Evolutionary conservation across 2,797 vertebrate species (phyloP), one percentile per base, ranked within the genome.

Genomic region (Aeoliscus strigatus): DNA sequence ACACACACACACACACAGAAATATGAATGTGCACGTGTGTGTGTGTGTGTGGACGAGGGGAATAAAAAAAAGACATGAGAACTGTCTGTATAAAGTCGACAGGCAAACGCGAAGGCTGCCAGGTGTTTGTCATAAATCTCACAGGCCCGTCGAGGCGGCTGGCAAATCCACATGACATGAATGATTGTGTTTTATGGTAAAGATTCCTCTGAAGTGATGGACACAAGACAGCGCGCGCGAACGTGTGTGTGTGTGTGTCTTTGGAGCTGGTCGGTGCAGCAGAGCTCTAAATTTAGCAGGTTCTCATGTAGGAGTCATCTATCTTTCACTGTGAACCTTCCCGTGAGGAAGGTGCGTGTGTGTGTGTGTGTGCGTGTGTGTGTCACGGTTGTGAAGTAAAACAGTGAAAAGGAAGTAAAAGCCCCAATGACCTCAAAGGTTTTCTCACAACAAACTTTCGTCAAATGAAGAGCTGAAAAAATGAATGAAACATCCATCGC

Each of bases 221-320:
- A 21, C n/a, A n/a, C n/a, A n/a, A n/a, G n/a, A n/a, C n/a, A n/a
- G n/a, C n/a, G n/a, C n/a, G n/a, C n/a, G n/a, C n/a, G n/a, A n/a
- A n/a, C 29, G 36, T 44, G 41, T 39, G 33, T 51, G 34, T 42
- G 36, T 39, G 39, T 36, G 41, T 26, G 30, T 68, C 35, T 52
- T 61, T 40, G 43, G 56, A 58, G 48, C 40, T 28, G 25, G 32
- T 29, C 51, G 68, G 44, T 70, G 65, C 58, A 67, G 61, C 51
- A 27, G 33, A 37, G 73, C 65, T 79, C 83, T 86, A 84, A 71
- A 86, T 84, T 78, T 84, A 83, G 79, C 41, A 0, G 17, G 33
- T 68, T 78, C 63, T 75, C 80, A 68, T 66, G 75, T 51, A 27
- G 32, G 47, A 82, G 67, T 78, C 81, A 82, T 85, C 73, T 76